Base-by-base conservation (phyloP, 2,888 invertebrate genomes). In the Tetheella fluctuosa region DNA sequence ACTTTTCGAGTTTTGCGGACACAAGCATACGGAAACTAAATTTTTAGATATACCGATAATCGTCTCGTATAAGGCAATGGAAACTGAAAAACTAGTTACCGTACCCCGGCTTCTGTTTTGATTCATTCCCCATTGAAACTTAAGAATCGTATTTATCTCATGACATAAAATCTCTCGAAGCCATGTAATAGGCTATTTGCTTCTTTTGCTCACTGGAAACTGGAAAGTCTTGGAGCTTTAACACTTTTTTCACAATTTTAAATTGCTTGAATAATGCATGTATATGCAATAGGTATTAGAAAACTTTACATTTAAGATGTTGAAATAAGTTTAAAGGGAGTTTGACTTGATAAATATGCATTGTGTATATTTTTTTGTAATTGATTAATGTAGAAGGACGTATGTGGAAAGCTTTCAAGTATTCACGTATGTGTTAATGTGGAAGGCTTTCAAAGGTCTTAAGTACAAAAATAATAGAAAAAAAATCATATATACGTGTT, bases 71-170 rank as follows among this genome's bases (percentile, higher is more conserved):
- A 10, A 3, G 48, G 2, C 48, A 48, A 17, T 48, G 48, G 48
- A 48, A 17, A 48, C 48, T 20, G 48, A 2, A 52, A 42, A 59
- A 54, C 39, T 55, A 28, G n/a, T 55, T 59, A 60, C 57, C 52
- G 34, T 25, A 61, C 37, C n/a, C 63, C 55, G 62, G 73, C 76
- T 74, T 69, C 78, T 73, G 79, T 76, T 72, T 74, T 75, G 73
- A 73, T 74, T 74, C 67, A 73, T 73, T 65, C 68, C 54, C 70
- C 64, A 74, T 73, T 74, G 69, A 72, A 64, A 30, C 58, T 62
- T 59, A 62, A 64, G 64, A 55, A 64, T 63, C 64, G 70, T 69
- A 68, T 69, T 72, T 69, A 75, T 67, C 67, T 64, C 61, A 57
- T 60, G 58, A 67, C 58, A 52, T 15, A 30, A 34, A 28, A 53